A percentile compares a stretch with the other conserved stretches of the same genome.
Evolutionary conservation across 2,888 invertebrate species (phyloP).

Genomic region (Aphidius colemani): DNA sequence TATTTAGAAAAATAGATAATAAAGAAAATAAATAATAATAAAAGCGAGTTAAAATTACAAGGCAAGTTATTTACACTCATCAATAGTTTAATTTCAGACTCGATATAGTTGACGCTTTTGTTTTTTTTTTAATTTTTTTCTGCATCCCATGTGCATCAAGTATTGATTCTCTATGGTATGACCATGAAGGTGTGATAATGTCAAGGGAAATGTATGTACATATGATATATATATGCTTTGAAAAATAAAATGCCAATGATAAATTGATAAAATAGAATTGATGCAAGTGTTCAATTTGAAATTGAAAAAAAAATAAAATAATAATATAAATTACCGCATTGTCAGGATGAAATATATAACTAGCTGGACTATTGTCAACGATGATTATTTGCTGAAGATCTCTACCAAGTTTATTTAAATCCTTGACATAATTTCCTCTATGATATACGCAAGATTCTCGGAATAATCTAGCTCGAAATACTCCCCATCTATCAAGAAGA

Average conservation of each 20-base stretch:
- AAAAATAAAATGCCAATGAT: too few species aligned
- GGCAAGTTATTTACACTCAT: background rate
- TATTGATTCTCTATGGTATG: conserved; percentile 21
- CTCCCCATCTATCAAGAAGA: conserved; percentile 96
- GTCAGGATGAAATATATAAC: conserved; percentile 99
- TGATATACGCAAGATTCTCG: conserved; percentile 99
- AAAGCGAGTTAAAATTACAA: too few species aligned
- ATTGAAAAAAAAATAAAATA: conserved; percentile 2
- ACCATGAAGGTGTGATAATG: conserved; percentile 24
- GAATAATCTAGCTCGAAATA: conserved; percentile 94
- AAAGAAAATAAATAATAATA: background rate
- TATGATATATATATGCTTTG: too few species aligned
- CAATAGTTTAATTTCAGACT: background rate
- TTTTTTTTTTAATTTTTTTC: conserved; percentile 22
- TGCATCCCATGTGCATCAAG: conserved; percentile 16
- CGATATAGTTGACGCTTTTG: too few species aligned
- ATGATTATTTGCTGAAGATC: conserved; percentile 96
- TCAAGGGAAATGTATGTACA: conserved; percentile 15
- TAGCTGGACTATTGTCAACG: conserved; percentile 99
- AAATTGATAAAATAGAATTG: too few species aligned
- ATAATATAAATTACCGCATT: conserved; percentile 84
- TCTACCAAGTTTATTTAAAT: conserved; percentile 95
- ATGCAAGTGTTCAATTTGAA: background rate
- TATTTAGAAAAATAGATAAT: background rate
- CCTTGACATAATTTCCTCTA: conserved; percentile 99